Evolutionary conservation across 1,140 invertebrate species (phyloP).

Genomic region (Drosophila pseudoananassae): DNA sequence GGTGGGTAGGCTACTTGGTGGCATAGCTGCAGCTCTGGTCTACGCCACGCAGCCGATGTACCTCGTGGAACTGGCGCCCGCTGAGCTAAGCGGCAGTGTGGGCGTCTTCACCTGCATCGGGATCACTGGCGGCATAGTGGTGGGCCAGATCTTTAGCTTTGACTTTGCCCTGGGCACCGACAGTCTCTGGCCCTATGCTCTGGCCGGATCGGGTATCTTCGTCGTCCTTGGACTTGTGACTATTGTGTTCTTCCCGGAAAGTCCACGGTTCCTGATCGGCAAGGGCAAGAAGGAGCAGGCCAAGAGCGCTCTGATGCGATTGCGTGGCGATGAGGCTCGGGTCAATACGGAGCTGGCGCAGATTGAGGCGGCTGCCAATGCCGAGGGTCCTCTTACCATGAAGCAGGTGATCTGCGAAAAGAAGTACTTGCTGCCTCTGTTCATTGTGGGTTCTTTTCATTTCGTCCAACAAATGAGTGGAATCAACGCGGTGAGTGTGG

Average conservation of each 20-base stretch:
- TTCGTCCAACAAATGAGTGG: conserved; percentile 92
- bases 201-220: conserved; percentile 87
- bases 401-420: conserved; percentile 18
- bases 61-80: conserved; percentile 91
- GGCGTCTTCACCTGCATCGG: conserved; percentile 93
- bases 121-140: conserved; percentile 90
- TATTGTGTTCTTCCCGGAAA: conserved; percentile 89
- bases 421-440: conserved; percentile 85
- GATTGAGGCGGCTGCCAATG: conserved; percentile 89
- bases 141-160: conserved; percentile 87
- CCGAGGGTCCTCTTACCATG: conserved; percentile 86
- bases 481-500: conserved; percentile 90
- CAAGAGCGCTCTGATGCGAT: conserved; percentile 66
- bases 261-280: conserved; percentile 91
- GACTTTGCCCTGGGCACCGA: conserved; percentile 84
- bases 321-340: conserved; percentile 51
- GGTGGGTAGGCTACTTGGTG: conserved; percentile 88
- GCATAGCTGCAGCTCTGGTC: conserved; percentile 88
- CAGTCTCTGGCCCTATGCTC: conserved; percentile 87
- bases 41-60: conserved; percentile 93
- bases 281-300: conserved; percentile 87
- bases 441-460: conserved; percentile 89
- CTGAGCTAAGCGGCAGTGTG: conserved; percentile 90
- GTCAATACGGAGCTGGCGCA: conserved; percentile 89
- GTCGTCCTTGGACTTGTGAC: conserved; percentile 85